Evolutionary conservation across 23 tunicate genomes (phyloP).

Genomic region (Trididemnum clinides): DNA sequence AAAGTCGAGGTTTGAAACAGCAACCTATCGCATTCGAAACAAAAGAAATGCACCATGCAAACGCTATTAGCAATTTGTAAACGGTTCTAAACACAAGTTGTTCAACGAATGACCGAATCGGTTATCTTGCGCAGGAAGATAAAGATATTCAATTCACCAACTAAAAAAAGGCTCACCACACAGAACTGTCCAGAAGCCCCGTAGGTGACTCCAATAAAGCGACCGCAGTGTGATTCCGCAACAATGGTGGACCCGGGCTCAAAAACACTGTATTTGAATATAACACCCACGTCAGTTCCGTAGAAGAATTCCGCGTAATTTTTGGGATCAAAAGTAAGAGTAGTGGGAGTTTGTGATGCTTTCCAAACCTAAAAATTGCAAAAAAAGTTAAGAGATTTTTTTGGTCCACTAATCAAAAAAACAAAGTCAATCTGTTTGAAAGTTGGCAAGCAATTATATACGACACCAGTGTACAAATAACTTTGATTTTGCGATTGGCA

Average conservation of each 20-base stretch:
- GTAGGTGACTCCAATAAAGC: conserved; percentile 59
- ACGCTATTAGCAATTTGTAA: too few relatives aligned
- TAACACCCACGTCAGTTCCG: conserved; percentile 28
- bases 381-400: not conserved
- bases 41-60: too few relatives aligned
- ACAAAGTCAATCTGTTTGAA: not conserved
- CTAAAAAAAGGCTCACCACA: conserved; percentile 69
- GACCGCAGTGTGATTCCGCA: conserved; percentile 16
- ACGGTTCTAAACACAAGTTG: too few relatives aligned
- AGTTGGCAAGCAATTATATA: too few relatives aligned
- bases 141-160: too few relatives aligned
- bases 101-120: too few relatives aligned
- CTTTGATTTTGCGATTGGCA: too few relatives aligned
- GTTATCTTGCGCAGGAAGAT: too few relatives aligned
- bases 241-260: not conserved
- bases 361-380: conserved; percentile 31
- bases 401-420: not conserved
- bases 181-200: conserved; percentile 55
- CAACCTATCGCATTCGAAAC: too few relatives aligned
- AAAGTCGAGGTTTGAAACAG: too few relatives aligned
- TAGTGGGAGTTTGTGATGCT: conserved; percentile 1
- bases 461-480: too few relatives aligned
- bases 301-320: conserved; percentile 6
- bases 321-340: conserved; percentile 26
- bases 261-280: conserved; percentile 18